Conservation (phyloP, 2,797 vertebrate species). For the Emydoidea blandingii region DNA sequence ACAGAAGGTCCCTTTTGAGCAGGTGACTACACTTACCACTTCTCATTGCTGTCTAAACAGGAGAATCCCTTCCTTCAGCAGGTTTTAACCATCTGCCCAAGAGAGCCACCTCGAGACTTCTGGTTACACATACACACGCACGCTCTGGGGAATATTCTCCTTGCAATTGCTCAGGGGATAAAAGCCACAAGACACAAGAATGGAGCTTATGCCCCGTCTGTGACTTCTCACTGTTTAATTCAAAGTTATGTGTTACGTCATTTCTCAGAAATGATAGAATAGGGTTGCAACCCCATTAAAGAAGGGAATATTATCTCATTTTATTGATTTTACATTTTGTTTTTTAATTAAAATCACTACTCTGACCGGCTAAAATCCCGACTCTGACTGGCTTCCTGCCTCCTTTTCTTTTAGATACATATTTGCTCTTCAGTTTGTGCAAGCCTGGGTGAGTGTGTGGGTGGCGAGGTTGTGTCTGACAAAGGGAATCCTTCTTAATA, state of each 20-base stretch:
- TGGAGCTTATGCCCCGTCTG: neutral
- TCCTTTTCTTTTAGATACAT: neutral
- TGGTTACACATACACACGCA: neutral
- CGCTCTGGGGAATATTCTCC: neutral
- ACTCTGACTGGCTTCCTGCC: neutral
- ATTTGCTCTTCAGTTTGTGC: neutral
- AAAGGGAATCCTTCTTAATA: neutral
- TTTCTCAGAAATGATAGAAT: neutral
- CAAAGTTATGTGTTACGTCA: fast-evolving
- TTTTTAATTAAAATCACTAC: neutral
- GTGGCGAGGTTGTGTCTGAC: neutral
- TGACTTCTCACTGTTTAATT: neutral
- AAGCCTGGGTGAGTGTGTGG: neutral
- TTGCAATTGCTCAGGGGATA: neutral
- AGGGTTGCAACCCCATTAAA: neutral
- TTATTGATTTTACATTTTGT: neutral
- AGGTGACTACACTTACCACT: fast-evolving
- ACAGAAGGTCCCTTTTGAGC: neutral
- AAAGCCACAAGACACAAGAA: neutral
- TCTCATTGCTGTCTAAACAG: neutral
- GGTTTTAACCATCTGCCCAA: neutral
- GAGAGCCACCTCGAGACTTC: neutral
- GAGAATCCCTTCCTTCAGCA: neutral
- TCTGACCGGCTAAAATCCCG: neutral
- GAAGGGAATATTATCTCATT: neutral